Conservation (phyloP, 2,797 vertebrate species). For the Acrossocheilus fasciatus region DNA sequence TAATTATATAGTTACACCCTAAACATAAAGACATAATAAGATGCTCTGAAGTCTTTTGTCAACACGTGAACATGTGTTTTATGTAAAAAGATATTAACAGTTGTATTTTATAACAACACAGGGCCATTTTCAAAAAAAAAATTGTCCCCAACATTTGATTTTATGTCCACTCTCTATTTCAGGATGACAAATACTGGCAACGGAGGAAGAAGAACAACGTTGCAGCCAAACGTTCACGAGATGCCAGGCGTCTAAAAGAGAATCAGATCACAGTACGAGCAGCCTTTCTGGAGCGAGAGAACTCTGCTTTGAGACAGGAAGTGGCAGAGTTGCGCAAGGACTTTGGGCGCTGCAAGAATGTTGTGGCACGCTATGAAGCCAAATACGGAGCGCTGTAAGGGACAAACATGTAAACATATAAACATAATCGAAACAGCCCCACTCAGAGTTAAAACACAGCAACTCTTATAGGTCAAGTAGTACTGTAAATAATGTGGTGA, state of each 20-base stretch:
- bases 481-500: slow-evolving; percentile 39
- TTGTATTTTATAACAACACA: slow-evolving; percentile 58
- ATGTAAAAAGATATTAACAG: not conserved
- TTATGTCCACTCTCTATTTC: not conserved
- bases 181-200: slow-evolving; percentile 97
- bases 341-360: slow-evolving; percentile 86
- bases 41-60: too few species aligned
- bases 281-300: slow-evolving; percentile 95
- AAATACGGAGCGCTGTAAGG: slow-evolving; percentile 92
- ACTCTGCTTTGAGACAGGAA: slow-evolving; percentile 88
- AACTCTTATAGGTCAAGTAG: not conserved
- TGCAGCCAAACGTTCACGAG: slow-evolving; percentile 94
- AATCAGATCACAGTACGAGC: slow-evolving; percentile 98
- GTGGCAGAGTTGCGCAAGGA: slow-evolving; percentile 94
- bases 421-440: not conserved
- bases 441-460: not conserved
- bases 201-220: slow-evolving; percentile 97
- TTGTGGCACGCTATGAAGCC: slow-evolving; percentile 86
- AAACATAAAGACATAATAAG: too few species aligned
- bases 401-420: slow-evolving; percentile 34
- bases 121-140: slow-evolving; percentile 85
- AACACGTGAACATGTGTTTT: too few species aligned
- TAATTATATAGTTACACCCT: too few species aligned
- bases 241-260: slow-evolving; percentile 93
- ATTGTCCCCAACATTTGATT: slow-evolving; percentile 57